Evolutionary conservation across 2,113 vertebrate species (phyloP), one percentile per base, ranked within the genome.

Genomic region (Neopipo cinnamomea): DNA sequence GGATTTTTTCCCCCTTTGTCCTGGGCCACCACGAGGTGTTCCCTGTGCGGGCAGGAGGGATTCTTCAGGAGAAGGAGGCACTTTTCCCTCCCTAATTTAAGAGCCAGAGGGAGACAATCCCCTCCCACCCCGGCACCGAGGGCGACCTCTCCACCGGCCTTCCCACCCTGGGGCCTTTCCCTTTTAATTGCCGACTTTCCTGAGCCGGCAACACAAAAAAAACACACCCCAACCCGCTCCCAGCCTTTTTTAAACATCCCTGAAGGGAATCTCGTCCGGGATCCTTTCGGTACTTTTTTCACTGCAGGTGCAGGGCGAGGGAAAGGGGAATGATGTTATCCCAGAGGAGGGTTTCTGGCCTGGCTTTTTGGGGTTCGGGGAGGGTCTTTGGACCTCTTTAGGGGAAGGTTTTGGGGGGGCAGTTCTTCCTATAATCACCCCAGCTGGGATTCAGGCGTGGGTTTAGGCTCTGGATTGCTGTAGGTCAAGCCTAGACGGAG

Each of bases 241-340:
- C 83, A 90, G 66, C 35, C 92, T 49, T 91, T 73, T 84, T 97
- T 12, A 97, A 97, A 91, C 86, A 96, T 91, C 78, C 42, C 93
- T 91, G 95, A 95, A 12, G 65, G 86, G 71, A 14, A 28, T 37
- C 83, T 72, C 3, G 2, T 73, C 21, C 37, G 65, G 16, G 31
- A 35, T 47, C 37, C 50, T 73, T 92, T 84, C 75, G 46, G 88
- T 91, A 52, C 3, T 73, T 85, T 95, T 95, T 95, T 88, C 63
- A 90, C 84, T 53, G 65, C 59, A 44, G 73, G 16, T 44, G 16
- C 42, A 44, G 4, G 18, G 53, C 11, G 11, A 67, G 55, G 56
- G 58, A 30, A 70, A 37, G 79, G 46, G 35, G 46, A 58, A 52
- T 12, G n/a, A 65, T 52, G 14, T 49, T 14, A 7, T 24, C 47